phyloP scores from a whole-genome alignment of 2,113 vertebrate genomes.

The Scomber scombrus region DNA sequence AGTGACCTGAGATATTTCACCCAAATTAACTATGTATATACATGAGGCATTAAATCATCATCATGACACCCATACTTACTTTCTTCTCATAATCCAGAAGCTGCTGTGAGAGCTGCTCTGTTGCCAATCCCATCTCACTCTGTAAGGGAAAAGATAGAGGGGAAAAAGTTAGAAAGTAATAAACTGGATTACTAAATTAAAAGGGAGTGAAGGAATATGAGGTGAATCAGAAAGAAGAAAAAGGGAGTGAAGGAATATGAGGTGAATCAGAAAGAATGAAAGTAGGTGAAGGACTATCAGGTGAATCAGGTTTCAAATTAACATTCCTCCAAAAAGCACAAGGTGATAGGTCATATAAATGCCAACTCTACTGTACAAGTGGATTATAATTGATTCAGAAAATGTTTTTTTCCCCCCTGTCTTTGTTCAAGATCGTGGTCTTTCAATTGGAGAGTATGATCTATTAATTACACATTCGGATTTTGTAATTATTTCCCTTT shows the following conservation, averaged over 20 bases:
- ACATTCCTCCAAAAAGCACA: not conserved
- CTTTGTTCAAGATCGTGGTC: too few relatives aligned
- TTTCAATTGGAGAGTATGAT: too few relatives aligned
- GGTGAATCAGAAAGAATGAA: too few relatives aligned
- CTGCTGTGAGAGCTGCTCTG: slow-evolving; percentile 94
- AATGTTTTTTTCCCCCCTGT: not conserved
- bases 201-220: too few relatives aligned
- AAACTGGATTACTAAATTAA: slow-evolving; percentile 1
- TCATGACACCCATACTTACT: slow-evolving; percentile 79
- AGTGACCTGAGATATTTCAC: not conserved
- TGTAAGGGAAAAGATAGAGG: slow-evolving; percentile 63
- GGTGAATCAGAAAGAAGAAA: too few relatives aligned
- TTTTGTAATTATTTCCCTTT: too few relatives aligned
- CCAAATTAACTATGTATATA: not conserved
- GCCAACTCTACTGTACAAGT: not conserved
- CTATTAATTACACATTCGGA: too few relatives aligned
- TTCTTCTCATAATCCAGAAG: slow-evolving; percentile 96
- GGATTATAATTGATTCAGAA: not conserved
- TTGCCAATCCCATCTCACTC: slow-evolving; percentile 99
- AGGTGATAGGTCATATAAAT: not conserved
- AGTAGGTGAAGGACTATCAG: too few relatives aligned
- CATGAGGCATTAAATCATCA: not conserved
- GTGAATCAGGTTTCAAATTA: not conserved
- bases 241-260: too few relatives aligned
- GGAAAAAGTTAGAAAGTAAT: not conserved